Evolutionary conservation across 2,797 vertebrate genomes (phyloP).

Genomic region (Siniperca scherzeri): DNA sequence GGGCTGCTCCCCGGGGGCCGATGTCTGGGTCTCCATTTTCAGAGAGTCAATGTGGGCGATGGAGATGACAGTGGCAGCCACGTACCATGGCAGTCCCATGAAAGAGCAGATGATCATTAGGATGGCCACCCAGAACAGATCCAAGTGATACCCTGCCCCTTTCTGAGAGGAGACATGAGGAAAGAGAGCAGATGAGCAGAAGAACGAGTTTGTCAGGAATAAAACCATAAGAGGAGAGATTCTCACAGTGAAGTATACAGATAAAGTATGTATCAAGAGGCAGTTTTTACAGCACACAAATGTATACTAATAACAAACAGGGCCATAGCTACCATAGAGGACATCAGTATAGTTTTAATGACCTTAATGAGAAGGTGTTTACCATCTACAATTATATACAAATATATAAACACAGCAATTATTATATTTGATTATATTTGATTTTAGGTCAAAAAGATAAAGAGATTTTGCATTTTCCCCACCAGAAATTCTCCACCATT

Average conservation of each 20-base stretch:
- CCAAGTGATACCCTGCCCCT: conserved; percentile 97
- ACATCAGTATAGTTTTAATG: not conserved
- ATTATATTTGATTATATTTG: not conserved
- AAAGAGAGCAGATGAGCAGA: not conserved
- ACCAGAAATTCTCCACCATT: not conserved
- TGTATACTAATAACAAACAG: not conserved
- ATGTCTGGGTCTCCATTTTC: conserved; percentile 99
- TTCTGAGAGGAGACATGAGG: conserved; percentile 86
- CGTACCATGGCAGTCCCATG: conserved; percentile 98
- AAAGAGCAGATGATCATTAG: conserved; percentile 96
- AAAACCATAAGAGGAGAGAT: not conserved
- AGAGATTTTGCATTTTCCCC: not conserved
- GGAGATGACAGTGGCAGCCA: conserved; percentile 98
- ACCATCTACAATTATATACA: not conserved
- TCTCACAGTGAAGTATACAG: not conserved
- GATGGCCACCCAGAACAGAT: conserved; percentile 97
- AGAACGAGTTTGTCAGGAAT: not conserved
- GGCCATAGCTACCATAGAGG: not conserved
- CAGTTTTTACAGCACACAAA: too few relatives aligned
- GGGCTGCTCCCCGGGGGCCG: conserved; percentile 96
- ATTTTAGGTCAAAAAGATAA: not conserved
- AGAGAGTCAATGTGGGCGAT: conserved; percentile 98
- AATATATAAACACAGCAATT: not conserved
- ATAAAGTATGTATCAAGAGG: too few relatives aligned
- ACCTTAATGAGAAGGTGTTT: not conserved